Evolutionary conservation across 1,140 invertebrate genomes (phyloP).

Genomic region (Patella vulgata): DNA sequence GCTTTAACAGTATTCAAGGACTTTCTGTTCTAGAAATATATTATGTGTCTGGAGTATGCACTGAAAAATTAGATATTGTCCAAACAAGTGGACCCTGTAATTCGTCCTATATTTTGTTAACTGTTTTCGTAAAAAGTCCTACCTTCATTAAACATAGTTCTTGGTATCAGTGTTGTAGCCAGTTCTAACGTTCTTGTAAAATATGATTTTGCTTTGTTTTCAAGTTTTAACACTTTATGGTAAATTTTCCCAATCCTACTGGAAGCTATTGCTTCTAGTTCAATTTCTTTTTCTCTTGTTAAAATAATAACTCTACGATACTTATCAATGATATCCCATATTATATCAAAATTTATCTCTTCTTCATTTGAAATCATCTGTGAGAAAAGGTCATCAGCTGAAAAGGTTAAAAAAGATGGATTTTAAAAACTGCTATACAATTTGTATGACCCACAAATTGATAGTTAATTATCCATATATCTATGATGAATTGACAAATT

Average conservation of each 20-base stretch:
- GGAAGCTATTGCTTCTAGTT: constrained; percentile 34
- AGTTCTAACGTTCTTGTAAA: constrained; percentile 29
- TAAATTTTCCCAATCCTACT: constrained; percentile 33
- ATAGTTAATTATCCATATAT: no score
- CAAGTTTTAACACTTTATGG: constrained; percentile 38
- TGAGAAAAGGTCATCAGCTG: constrained; percentile 38
- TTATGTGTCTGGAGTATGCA: no score
- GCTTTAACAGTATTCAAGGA: no score
- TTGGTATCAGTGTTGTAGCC: constrained; percentile 28
- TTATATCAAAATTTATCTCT: constrained; percentile 45
- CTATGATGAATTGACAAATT: no score
- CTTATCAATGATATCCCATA: constrained; percentile 49
- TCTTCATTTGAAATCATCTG: constrained; percentile 27
- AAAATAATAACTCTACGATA: constrained; percentile 37
- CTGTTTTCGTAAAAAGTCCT: no score
- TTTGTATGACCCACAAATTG: no score
- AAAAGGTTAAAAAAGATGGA: no score
- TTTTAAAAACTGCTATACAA: no score
- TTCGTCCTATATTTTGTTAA: no score
- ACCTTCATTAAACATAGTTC: constrained; percentile 26
- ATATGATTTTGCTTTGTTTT: constrained; percentile 30
- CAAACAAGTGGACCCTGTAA: no score
- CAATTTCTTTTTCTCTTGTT: constrained; percentile 38
- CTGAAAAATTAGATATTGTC: no score
- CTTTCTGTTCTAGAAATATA: no score